These are phyloP conservation scores for Eupithecia exiguata DNA, from an alignment of 2,888 invertebrate species.

Conservation along the genomic window DNA sequence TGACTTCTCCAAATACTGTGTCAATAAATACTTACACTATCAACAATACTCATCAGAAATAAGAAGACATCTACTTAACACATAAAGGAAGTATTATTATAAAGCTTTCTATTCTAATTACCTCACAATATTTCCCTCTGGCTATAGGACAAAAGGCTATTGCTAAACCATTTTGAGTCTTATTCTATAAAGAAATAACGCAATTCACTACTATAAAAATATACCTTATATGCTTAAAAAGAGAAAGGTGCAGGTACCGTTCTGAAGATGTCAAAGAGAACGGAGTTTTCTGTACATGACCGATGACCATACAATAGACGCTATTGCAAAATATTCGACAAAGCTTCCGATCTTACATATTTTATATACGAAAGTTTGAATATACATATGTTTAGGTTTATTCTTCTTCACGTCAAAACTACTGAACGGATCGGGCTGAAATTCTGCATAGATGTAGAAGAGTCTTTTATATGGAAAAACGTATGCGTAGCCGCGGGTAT, in stretches of 20 bases:
- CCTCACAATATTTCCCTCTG: neutral
- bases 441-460: no score
- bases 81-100: neutral
- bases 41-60: neutral
- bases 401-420: neutral
- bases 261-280: slow-evolving; percentile 37
- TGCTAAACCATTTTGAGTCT: slow-evolving; percentile 28
- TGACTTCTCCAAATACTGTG: no score
- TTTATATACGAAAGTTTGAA: neutral
- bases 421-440: no score
- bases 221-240: slow-evolving; percentile 49
- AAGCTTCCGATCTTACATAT: neutral
- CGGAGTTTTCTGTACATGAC: slow-evolving; percentile 20
- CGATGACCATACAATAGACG: no score
- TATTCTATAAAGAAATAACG: slow-evolving; percentile 21
- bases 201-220: slow-evolving; percentile 24
- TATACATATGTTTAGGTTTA: neutral
- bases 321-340: slow-evolving; percentile 18
- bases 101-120: slow-evolving; percentile 29
- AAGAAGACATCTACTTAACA: slow-evolving; percentile 4
- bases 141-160: slow-evolving; percentile 19
- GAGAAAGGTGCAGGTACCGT: slow-evolving; percentile 63
- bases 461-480: no score
- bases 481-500: no score
- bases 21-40: neutral